Evolutionary conservation across 2,888 invertebrate species (phyloP).

Genomic region (Schizaphis graminum): DNA sequence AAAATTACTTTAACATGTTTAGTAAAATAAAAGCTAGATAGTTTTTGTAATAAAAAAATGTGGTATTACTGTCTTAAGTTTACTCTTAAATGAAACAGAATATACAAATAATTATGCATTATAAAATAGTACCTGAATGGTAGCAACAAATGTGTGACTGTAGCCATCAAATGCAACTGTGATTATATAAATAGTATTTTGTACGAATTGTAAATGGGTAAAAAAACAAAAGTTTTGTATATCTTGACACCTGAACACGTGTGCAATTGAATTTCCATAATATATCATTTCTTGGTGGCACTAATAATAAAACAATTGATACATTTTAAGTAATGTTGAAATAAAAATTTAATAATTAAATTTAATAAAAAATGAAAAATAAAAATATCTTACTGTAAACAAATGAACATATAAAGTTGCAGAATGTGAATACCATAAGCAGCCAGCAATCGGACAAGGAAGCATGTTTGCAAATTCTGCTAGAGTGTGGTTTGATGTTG

Average conservation of each 20-base stretch:
- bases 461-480: conserved; percentile 49
- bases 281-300: conserved; percentile 54
- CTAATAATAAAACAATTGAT: conserved; percentile 37
- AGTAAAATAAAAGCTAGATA: not conserved
- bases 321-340: not conserved
- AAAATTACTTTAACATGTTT: not conserved
- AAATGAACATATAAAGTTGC: conserved; percentile 60
- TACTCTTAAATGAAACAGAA: not conserved
- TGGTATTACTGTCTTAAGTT: not conserved
- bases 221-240: conserved; percentile 30
- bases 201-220: conserved; percentile 55
- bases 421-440: conserved; percentile 60
- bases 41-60: not conserved
- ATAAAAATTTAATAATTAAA: not conserved
- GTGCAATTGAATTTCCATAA: conserved; percentile 45
- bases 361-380: not conserved
- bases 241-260: conserved; percentile 52
- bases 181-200: conserved; percentile 55
- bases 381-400: conserved; percentile 40
- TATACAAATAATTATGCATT: not conserved
- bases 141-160: conserved; percentile 39
- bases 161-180: conserved; percentile 54
- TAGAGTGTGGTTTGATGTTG: not conserved
- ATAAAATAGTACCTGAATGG: conserved; percentile 48
- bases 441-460: conserved; percentile 62